phyloP scores from a whole-genome alignment of 2,797 vertebrate species.

The Todus mexicanus region DNA sequence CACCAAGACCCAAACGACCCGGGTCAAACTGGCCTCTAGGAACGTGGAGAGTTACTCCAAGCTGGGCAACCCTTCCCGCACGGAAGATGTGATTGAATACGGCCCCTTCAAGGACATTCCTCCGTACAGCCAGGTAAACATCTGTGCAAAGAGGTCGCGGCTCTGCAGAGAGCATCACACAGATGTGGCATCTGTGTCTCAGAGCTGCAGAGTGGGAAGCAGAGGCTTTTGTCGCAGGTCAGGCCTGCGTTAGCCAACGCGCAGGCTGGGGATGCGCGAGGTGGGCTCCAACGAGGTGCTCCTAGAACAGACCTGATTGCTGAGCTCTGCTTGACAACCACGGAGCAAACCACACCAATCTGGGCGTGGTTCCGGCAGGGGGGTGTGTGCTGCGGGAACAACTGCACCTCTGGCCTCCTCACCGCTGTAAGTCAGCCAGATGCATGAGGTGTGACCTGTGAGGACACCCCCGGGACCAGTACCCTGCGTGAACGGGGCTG shows the following conservation, averaged over 20 bases:
- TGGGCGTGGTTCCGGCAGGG: not conserved
- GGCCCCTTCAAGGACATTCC: slow-evolving; percentile 90
- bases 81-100: slow-evolving; percentile 90
- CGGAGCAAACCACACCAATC: not conserved
- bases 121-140: slow-evolving; percentile 87
- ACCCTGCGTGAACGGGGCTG: not conserved
- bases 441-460: accelerated
- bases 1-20: slow-evolving; percentile 88
- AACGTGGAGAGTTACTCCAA: slow-evolving; percentile 94
- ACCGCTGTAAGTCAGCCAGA: accelerated
- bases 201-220: not conserved
- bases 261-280: not conserved
- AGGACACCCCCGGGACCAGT: not conserved
- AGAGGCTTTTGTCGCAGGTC: not conserved
- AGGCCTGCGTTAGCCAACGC: not conserved
- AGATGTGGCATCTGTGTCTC: accelerated
- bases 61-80: slow-evolving; percentile 90
- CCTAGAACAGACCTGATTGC: accelerated
- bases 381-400: not conserved
- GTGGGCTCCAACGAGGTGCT: not conserved
- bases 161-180: not conserved
- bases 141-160: not conserved
- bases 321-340: not conserved
- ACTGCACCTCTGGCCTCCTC: not conserved
- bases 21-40: slow-evolving; percentile 91